These are phyloP conservation scores for Dascyllus trimaculatus DNA, from an alignment of 2,113 vertebrate genomes.

Conservation along the genomic window DNA sequence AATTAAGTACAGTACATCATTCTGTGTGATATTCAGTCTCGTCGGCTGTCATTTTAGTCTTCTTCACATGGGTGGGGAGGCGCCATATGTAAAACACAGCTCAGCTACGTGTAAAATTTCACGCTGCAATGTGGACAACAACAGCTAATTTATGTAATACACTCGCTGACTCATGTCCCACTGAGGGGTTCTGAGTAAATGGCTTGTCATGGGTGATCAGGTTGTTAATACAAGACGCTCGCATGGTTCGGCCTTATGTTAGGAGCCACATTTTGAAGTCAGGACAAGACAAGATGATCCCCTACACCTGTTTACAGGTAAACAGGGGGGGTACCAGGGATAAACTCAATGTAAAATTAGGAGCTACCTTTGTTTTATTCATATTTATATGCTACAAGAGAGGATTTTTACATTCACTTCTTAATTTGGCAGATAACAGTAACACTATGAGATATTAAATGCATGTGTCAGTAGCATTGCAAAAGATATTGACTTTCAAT, in stretches of 20 bases:
- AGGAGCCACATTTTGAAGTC: not conserved
- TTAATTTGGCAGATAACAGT: not conserved
- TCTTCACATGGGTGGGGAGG: not conserved
- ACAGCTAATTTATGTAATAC: constrained; percentile 3
- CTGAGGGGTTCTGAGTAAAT: not conserved
- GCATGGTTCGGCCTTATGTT: not conserved
- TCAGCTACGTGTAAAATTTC: not conserved
- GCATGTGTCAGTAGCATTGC: too few species aligned
- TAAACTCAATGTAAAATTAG: too few species aligned
- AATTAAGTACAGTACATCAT: not conserved
- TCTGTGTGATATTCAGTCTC: not conserved
- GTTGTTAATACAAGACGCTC: not conserved
- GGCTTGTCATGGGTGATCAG: not conserved
- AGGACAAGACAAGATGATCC: not conserved
- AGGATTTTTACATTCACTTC: not conserved
- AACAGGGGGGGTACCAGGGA: not conserved
- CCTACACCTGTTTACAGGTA: not conserved
- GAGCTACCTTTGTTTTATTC: not conserved
- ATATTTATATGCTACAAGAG: not conserved
- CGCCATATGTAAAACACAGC: not conserved
- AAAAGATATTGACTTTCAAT: too few species aligned
- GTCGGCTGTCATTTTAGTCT: not conserved
- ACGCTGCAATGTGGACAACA: not conserved
- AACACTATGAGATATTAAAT: too few species aligned
- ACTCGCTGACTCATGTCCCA: too few species aligned